Base-by-base conservation (phyloP, 2,113 vertebrate species). In the Cottus gobio region DNA sequence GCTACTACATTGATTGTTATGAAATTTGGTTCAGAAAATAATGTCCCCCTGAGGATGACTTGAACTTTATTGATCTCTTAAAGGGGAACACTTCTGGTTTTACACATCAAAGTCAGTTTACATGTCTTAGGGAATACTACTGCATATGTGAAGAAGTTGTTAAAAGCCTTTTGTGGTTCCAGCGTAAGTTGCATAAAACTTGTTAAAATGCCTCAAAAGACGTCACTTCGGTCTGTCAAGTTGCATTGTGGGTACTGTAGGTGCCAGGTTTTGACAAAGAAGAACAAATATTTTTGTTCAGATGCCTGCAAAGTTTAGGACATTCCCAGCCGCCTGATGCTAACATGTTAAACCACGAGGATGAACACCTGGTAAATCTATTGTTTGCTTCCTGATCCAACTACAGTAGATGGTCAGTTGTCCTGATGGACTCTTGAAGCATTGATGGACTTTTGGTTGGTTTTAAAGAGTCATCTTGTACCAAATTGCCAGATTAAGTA, bases 101-200 rank as follows among this genome's bases (percentile, higher is more conserved):
- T 26, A 44, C 9, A 57, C 30, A 77, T 80, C 72, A 85, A 66
- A 54, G 72, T 54, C 36, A 72, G 57, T 77, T 81, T 73, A 50
- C 28, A 13, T 31, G 58, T 60, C 34, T 58, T 8, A 1, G 13
- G 22, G 61, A 65, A 18, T 46, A 63, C 7, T 10, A 30, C 6
- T 58, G 12, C 26, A 24, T 18, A 26, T 56, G 26, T 56, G 58
- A 10, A 57, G 39, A 50, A 31, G 57, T 34, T 60, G 52, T 56
- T 60, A 8, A 4, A 22, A 61, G 52, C 28, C 6, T 30, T 36
- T n/a, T 34, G 8, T 31, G 15, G 18, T 9, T 16, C 26, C 50
- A 24, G 50, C 46, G 6, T 3, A 56, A 26, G 52, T 13, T 24
- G 10, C 12, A 6, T 13, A 15, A 28, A 28, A 50, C 20, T 10